Conservation (phyloP, 1,140 invertebrate genomes). For the Lutraria rhynchaena region DNA sequence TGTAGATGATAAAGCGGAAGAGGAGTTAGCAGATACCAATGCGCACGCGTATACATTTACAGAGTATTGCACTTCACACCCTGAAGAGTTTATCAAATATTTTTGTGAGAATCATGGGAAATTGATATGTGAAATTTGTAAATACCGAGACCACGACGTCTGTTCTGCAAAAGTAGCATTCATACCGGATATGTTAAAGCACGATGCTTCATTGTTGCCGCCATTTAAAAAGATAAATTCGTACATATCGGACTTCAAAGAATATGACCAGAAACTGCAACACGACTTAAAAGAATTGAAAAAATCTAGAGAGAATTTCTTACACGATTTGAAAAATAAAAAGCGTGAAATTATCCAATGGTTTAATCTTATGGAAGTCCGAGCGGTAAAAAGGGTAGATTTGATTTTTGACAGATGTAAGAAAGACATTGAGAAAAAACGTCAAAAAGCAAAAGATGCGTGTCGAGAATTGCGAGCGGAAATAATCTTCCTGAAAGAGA, state of each 20-base stretch:
- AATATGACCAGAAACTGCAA: conserved; percentile 45
- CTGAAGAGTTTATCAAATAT: conserved; percentile 6
- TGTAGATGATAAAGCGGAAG: background rate
- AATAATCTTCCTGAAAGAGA: conserved; percentile 53
- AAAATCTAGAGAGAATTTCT: conserved; percentile 44
- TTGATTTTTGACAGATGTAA: conserved; percentile 43
- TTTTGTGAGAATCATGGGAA: conserved; percentile 37
- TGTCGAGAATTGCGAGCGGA: conserved; percentile 39
- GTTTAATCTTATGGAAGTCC: conserved; percentile 53
- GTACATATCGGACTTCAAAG: conserved; percentile 49
- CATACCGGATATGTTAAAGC: conserved; percentile 12
- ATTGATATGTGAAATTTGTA: conserved; percentile 47
- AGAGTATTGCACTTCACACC: conserved; percentile 23
- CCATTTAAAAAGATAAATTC: conserved; percentile 21
- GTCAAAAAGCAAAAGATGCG: conserved; percentile 35
- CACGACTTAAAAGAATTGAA: conserved; percentile 48
- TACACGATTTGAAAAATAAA: conserved; percentile 49
- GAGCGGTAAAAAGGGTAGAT: conserved; percentile 37
- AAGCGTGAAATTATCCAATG: conserved; percentile 46
- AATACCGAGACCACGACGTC: conserved; percentile 3
- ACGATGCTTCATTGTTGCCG: background rate
- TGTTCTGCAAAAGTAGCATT: conserved; percentile 39
- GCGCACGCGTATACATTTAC: conserved; percentile 9
- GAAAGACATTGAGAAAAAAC: conserved; percentile 43
- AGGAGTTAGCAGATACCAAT: background rate